Conservation (phyloP, 2,113 vertebrate genomes). For the Trematocara stigmaticum region DNA sequence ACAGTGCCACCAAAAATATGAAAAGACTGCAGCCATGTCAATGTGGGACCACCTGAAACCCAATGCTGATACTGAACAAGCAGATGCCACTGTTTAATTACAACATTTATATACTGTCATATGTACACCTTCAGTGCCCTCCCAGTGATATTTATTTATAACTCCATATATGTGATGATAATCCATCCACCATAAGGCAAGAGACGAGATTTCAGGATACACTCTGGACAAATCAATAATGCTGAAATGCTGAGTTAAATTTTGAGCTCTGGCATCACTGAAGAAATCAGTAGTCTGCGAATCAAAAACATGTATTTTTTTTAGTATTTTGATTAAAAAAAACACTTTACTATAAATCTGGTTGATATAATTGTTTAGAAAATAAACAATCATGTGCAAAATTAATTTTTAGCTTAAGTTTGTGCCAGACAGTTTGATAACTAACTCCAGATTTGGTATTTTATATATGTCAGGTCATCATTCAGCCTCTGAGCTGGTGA, state of each 20-base stretch:
- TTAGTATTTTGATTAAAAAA: not conserved
- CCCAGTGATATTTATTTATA: not conserved
- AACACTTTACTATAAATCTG: not conserved
- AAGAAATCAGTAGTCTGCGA: not conserved
- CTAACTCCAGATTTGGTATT: not conserved
- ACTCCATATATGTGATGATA: not conserved
- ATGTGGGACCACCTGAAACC: not conserved
- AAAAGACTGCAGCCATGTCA: not conserved
- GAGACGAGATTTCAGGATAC: not conserved
- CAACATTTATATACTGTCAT: constrained; percentile 25
- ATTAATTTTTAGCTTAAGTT: not conserved
- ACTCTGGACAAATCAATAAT: not conserved
- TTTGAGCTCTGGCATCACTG: not conserved
- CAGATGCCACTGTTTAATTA: not conserved
- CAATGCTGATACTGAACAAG: not conserved
- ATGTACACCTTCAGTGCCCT: not conserved
- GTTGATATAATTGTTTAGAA: not conserved
- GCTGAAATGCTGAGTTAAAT: not conserved
- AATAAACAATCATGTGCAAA: not conserved
- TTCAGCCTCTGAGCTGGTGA: not conserved
- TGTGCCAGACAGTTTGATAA: not conserved
- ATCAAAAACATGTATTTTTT: not conserved
- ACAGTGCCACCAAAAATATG: not conserved
- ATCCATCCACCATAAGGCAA: not conserved
- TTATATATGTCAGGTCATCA: not conserved